Evolutionary conservation across 2,113 vertebrate genomes (phyloP).

Genomic region (Melanostigma gelatinosum): DNA sequence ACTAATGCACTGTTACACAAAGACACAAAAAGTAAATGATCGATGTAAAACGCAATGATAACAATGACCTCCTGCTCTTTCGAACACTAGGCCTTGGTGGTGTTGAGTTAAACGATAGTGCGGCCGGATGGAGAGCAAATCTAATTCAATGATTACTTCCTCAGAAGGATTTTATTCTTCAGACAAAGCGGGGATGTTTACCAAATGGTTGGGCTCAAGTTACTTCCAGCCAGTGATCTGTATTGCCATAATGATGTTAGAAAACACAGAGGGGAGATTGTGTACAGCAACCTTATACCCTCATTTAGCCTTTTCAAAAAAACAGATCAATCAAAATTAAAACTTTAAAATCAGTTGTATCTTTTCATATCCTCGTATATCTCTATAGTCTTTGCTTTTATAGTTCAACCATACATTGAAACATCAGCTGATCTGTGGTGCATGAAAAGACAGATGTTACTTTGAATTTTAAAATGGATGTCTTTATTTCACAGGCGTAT

Average conservation of each 20-base stretch:
- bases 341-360: conserved; percentile 17
- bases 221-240: conserved; percentile 48
- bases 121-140: conserved; percentile 48
- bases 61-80: conserved; percentile 41
- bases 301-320: conserved; percentile 17
- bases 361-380: conserved; percentile 5
- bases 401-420: conserved; percentile 1
- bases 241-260: conserved; percentile 54
- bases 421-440: conserved; percentile 17
- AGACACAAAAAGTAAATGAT: conserved; percentile 26
- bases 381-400: conserved; percentile 10
- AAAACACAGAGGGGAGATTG: conserved; percentile 36
- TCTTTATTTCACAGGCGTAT: conserved; percentile 9
- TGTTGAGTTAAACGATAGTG: conserved; percentile 45
- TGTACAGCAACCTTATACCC: conserved; percentile 23
- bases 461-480: conserved; percentile 29
- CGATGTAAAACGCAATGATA: conserved; percentile 36
- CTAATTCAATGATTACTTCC: conserved; percentile 53
- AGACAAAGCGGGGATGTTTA: conserved; percentile 34
- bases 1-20: background rate
- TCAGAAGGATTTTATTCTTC: conserved; percentile 41
- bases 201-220: conserved; percentile 54
- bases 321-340: background rate
- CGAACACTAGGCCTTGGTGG: conserved; percentile 2
- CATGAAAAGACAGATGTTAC: conserved; percentile 23